Percentiles rank a stretch among this genome's conserved stretches.
Evolutionary conservation across 2,888 invertebrate species (phyloP).

Genomic region (Timandra comae): DNA sequence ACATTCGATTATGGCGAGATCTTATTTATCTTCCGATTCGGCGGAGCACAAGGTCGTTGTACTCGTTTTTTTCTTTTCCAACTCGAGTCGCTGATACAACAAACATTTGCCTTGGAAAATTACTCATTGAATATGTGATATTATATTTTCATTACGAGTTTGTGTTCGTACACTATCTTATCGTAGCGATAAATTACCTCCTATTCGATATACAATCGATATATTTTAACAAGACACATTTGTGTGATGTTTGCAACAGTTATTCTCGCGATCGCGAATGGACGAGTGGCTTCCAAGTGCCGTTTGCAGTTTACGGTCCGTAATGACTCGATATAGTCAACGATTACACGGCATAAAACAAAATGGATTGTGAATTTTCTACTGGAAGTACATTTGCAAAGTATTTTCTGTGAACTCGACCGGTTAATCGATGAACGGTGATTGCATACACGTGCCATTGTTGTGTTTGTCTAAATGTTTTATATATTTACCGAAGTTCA

Average conservation of each 20-base stretch:
- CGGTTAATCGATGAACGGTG: conserved; percentile 21
- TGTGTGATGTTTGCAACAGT: conserved; percentile 56
- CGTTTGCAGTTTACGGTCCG: conserved; percentile 11
- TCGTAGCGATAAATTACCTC: conserved; percentile 65
- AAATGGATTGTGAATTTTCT: background rate
- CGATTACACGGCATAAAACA: conserved; percentile 12
- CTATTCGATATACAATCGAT: conserved; percentile 66
- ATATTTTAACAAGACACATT: conserved; percentile 46
- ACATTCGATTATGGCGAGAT: conserved; percentile 29
- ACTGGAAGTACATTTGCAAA: conserved; percentile 14
- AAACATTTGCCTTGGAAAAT: conserved; percentile 25
- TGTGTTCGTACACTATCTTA: conserved; percentile 48
- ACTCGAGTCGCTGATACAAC: conserved; percentile 11
- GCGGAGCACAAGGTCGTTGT: conserved; percentile 35
- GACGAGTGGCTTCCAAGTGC: conserved; percentile 38
- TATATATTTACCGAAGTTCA: conserved; percentile 12
- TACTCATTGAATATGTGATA: conserved; percentile 29
- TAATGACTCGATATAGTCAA: conserved; percentile 9
- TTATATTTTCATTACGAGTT: conserved; percentile 29
- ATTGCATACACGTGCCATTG: conserved; percentile 22
- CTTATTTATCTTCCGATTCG: conserved; percentile 25
- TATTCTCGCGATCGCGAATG: conserved; percentile 54
- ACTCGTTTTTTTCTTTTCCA: conserved; percentile 22
- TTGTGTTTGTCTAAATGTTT: conserved; percentile 27
- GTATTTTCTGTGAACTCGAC: conserved; percentile 20